Evolutionary conservation across 30 jellyfish, hydroid and myxozoan genomes (phyloP).

Genomic region (Aurelia aurita complex sp. Pacific): DNA sequence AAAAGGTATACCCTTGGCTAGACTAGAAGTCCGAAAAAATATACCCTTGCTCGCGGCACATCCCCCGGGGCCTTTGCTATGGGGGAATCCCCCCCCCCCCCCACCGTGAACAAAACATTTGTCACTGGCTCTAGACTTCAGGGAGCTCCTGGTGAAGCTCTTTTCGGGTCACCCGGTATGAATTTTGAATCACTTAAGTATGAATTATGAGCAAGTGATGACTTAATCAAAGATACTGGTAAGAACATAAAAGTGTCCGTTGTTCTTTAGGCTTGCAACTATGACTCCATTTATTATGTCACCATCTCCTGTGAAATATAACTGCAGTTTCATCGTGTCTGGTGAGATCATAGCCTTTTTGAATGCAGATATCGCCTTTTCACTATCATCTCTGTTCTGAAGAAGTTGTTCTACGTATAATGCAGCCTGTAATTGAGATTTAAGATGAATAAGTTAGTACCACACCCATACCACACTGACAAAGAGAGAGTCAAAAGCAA

Average conservation of each 20-base stretch:
- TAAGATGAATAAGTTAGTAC: not conserved
- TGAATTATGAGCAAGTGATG: not conserved
- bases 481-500: too few species aligned
- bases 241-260: slow-evolving; percentile 30
- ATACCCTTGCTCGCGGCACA: too few species aligned
- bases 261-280: slow-evolving; percentile 39
- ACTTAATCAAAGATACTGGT: slow-evolving; percentile 32
- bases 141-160: too few species aligned
- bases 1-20: too few species aligned
- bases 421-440: slow-evolving; percentile 19
- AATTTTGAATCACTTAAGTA: too few species aligned
- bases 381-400: slow-evolving; percentile 51
- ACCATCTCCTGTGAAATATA: slow-evolving; percentile 54
- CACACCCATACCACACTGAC: too few species aligned
- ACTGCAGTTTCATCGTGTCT: slow-evolving; percentile 28
- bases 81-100: too few species aligned
- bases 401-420: slow-evolving; percentile 54
- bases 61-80: too few species aligned
- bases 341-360: slow-evolving; percentile 43
- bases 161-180: too few species aligned
- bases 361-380: slow-evolving; percentile 30
- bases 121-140: too few species aligned
- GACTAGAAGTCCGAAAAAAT: too few species aligned
- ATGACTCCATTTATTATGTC: slow-evolving; percentile 47
- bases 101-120: too few species aligned